Percentiles rank a stretch among this genome's conserved stretches.
These are phyloP conservation scores for Hemicentrotus pulcherrimus DNA, from an alignment of 35 echinoderm and acorn worm genomes.

Conservation along the genomic window DNA sequence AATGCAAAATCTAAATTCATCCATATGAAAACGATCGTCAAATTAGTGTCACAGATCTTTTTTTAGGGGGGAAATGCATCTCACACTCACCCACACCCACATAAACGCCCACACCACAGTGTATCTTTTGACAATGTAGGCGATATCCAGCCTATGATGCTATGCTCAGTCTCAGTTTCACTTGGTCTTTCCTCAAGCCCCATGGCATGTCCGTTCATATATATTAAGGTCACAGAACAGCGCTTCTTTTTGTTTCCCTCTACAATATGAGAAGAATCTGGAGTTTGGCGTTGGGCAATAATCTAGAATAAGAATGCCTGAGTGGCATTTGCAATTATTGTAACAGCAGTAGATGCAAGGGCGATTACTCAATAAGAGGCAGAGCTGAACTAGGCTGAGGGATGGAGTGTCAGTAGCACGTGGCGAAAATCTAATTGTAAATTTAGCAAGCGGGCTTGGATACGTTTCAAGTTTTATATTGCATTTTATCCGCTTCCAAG, in stretches of 20 bases:
- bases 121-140: neutral
- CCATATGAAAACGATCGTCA: too few species aligned
- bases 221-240: neutral
- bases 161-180: neutral
- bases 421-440: neutral
- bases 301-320: slow-evolving; percentile 18
- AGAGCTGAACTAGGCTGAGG: neutral
- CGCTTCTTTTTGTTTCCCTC: neutral
- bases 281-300: neutral
- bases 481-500: neutral
- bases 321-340: slow-evolving; percentile 18
- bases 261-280: neutral
- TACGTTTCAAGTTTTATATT: neutral
- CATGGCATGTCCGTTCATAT: neutral
- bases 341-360: slow-evolving; percentile 10
- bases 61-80: neutral
- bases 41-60: too few species aligned
- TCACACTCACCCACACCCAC: neutral
- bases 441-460: neutral
- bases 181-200: neutral
- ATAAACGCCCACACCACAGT: neutral
- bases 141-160: neutral
- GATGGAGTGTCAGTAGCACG: neutral
- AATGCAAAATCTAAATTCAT: too few species aligned
- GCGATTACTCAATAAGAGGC: neutral